Evolutionary conservation across 2,113 vertebrate genomes (phyloP).

Genomic region (Nothocercus julius): DNA sequence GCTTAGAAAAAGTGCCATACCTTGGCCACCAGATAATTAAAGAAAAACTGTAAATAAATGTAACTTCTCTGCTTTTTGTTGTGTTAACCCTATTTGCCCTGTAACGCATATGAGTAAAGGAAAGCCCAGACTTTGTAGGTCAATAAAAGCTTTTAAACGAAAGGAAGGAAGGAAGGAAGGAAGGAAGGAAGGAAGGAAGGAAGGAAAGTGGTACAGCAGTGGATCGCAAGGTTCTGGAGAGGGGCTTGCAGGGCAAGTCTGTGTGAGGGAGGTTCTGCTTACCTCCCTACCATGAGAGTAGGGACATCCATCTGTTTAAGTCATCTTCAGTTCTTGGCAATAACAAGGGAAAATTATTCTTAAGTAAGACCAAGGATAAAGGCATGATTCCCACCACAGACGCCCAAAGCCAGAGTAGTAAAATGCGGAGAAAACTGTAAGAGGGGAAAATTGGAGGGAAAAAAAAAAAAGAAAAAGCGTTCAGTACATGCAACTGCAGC

Average conservation of each 20-base stretch:
- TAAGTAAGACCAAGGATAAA: slow-evolving; percentile 49
- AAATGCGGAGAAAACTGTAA: slow-evolving; percentile 36
- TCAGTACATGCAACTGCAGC: neutral
- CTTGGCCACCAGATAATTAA: neutral
- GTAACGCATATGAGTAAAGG: neutral
- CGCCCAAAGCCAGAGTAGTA: slow-evolving; percentile 50
- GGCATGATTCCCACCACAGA: slow-evolving; percentile 13
- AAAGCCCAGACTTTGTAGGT: neutral
- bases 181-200: neutral
- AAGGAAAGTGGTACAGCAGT: neutral
- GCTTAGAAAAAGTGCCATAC: neutral
- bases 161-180: neutral
- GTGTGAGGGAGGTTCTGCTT: neutral
- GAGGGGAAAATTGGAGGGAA: neutral
- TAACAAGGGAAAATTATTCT: slow-evolving; percentile 73
- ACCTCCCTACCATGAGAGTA: neutral
- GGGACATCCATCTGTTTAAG: slow-evolving; percentile 65
- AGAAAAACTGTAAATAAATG: neutral
- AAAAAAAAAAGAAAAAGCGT: neutral
- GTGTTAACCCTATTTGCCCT: neutral
- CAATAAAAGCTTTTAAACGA: neutral
- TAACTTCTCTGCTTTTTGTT: neutral
- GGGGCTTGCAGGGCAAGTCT: neutral
- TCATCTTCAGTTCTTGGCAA: slow-evolving; percentile 62
- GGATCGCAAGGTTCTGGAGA: neutral